Conservation (phyloP, 2,888 invertebrate species). For the Tanypteryx hageni region DNA sequence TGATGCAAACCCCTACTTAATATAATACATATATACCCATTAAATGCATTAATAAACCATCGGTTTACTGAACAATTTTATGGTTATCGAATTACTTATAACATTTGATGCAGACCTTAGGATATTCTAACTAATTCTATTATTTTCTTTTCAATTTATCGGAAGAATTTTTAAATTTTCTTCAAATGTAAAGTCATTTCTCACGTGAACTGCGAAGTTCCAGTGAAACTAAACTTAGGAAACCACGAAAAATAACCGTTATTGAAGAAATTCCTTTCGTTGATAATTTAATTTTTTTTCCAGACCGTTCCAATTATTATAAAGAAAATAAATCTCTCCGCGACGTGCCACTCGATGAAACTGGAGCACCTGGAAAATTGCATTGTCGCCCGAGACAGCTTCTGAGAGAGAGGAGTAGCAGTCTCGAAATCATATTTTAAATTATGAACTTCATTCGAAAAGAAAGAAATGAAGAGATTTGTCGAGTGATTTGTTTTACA, state of each 20-base stretch:
- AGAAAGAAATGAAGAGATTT: background rate
- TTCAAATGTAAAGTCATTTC: no score
- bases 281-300: background rate
- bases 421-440: slow-evolving; percentile 2
- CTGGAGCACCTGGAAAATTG: slow-evolving; percentile 28
- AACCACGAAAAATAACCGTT: background rate
- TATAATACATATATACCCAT: no score
- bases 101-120: no score
- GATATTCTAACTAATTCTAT: no score
- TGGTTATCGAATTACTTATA: no score
- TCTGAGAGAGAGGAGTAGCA: background rate
- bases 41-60: no score
- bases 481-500: slow-evolving; percentile 28
- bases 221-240: background rate
- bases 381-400: background rate
- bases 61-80: no score
- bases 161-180: no score
- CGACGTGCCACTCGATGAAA: background rate
- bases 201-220: background rate
- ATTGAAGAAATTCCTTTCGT: background rate
- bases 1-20: no score
- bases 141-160: no score
- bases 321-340: no score
- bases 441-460: background rate
- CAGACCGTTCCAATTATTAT: background rate